Conservation (phyloP, 2,113 vertebrate genomes). For the Murina feae region DNA sequence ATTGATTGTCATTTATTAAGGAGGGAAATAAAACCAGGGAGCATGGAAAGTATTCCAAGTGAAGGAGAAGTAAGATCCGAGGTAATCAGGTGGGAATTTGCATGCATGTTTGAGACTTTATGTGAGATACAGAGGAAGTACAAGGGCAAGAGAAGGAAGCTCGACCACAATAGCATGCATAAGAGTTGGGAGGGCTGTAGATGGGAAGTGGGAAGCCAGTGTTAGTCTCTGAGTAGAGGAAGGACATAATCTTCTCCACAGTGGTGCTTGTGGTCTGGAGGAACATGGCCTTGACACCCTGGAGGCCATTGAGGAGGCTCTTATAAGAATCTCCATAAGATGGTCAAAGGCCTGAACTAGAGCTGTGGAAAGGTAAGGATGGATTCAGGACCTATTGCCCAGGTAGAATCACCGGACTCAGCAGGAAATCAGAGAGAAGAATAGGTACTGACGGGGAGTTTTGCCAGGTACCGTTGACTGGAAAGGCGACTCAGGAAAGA, state of each 20-base stretch:
- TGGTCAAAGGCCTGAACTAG: not conserved
- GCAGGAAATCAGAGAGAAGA: not conserved
- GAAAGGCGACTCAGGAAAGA: not conserved
- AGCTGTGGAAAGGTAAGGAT: not conserved
- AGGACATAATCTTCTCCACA: not conserved
- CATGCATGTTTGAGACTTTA: not conserved
- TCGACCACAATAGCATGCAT: not conserved
- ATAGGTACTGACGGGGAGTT: accelerated
- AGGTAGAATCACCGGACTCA: no score
- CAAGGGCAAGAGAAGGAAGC: not conserved
- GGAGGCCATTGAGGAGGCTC: not conserved
- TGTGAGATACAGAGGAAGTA: not conserved
- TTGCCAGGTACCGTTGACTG: not conserved
- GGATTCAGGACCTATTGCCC: no score
- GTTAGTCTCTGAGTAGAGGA: not conserved
- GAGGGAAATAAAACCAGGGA: not conserved
- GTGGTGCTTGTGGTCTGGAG: not conserved
- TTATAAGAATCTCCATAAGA: not conserved
- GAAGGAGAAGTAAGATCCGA: not conserved
- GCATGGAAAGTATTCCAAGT: not conserved
- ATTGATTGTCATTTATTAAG: not conserved
- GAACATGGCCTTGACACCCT: not conserved
- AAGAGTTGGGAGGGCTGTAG: not conserved
- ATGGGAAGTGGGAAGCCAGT: not conserved
- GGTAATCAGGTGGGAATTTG: not conserved